Base-by-base conservation (phyloP, 2,888 invertebrate species). In the Cephus pulcher region DNA sequence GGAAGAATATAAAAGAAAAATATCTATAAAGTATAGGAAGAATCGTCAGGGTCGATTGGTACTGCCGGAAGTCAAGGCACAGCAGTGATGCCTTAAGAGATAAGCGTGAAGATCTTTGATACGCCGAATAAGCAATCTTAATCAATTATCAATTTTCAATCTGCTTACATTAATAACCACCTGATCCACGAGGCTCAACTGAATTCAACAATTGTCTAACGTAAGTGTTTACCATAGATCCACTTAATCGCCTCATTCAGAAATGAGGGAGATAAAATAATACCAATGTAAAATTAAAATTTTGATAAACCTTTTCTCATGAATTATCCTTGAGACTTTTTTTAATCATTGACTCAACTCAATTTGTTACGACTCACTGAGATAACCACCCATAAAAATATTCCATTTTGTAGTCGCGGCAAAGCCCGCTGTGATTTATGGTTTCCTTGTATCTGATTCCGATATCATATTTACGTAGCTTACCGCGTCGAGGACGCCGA, bases 381-480 rank as follows among this genome's bases (percentile, higher is more conserved):
- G 82, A 81, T 87, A 87, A 88, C 78, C 23, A 56, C 81, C 84
- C 71, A 81, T 78, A 84, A 86, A 88, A 88, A 88, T 86, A 82
- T 88, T 88, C 88, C 88, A 84, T 76, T 80, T 78, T 71, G 74
- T 76, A 9, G 12, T 71, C 37, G 74, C 69, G 69, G 73, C 79
- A 73, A 33, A 71, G 12, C 32, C 34, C 71, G 56, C 33, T 68
- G 32, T 86, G 86, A 89, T 85, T 86, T 85, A 88, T 86, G 83
- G 84, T 85, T 87, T 87, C 84, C 87, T 85, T 87, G 85, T 87
- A 87, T 88, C 84, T 87, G 85, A 86, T 88, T 87, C 84, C 88
- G 86, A 84, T 88, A 88, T 86, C 86, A 78, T 83, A 80, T 84
- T 83, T 86, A 80, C 74, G 80, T 78, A 78, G 23, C 78, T 74